Base-by-base conservation (phyloP, 2,888 invertebrate species). In the Rhodophaea formosa region DNA sequence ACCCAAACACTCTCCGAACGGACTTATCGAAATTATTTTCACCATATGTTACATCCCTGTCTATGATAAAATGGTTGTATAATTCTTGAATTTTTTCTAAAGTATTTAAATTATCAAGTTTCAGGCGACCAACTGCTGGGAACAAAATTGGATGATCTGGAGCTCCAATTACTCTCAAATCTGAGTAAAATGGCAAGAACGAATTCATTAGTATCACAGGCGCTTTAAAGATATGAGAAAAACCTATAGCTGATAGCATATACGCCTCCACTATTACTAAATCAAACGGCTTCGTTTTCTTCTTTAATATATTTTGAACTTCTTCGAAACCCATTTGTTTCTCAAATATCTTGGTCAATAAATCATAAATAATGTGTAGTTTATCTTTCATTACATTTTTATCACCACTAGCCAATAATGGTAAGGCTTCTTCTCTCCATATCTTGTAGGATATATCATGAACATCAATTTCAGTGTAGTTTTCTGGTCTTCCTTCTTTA, bases 381-480 rank as follows among this genome's bases (percentile, higher is more conserved):
- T 68, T 64, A 7, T 42, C 16, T 0, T 54, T 7, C 0, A 63
- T 53, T 23, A 66, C 62, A 1, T 61, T 53, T 53, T 62, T 61
- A 0, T 58, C 64, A 0, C 67, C 71, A 23, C 57, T 63, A 0
- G 57, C 42, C 6, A 56, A 7, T 10, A 52, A 57, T 16, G 17
- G 30, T 0, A 62, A 14, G 5, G 70, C 64, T 12, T 56, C 23
- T 32, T 65, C 58, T 8, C 46, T 57, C 70, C 67, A 71, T 12
- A 63, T 23, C 7, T 64, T 52, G n/a, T 83, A 80, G 0, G 80
- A 80, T 15, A 74, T 39, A 7, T 80, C 69, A 35, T 75, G 66
- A 0, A 79, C 47, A 30, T 80, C 70, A 3, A 86, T 78, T 68
- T 85, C 80, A 1, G 68, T 79, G 5, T 80, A 67, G 53, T 82